Evolutionary conservation across 2,797 vertebrate genomes (phyloP).

Genomic region (Coregonus ussuriensis): DNA sequence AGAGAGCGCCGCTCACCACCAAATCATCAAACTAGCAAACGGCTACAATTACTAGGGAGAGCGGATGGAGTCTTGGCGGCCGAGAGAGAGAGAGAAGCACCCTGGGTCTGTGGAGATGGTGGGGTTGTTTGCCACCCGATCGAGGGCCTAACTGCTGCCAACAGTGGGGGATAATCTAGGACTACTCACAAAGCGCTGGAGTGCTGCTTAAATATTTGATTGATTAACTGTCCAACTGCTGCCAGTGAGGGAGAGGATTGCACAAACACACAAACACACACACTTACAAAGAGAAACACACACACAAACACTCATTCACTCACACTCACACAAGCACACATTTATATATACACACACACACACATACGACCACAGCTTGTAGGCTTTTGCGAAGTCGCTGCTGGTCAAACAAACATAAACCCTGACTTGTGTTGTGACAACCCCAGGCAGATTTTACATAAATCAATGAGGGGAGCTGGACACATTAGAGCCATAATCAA

Average conservation of each 20-base stretch:
- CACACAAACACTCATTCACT: constrained; percentile 14
- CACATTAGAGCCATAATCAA: constrained; percentile 48
- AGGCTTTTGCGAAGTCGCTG: constrained; percentile 13
- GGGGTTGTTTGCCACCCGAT: constrained; percentile 19
- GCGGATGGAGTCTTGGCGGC: constrained; percentile 38
- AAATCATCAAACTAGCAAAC: constrained; percentile 70
- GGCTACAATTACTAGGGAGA: constrained; percentile 63
- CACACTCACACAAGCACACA: constrained; percentile 53
- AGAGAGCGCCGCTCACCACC: constrained; percentile 67
- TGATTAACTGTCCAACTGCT: constrained; percentile 80
- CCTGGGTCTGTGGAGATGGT: constrained; percentile 66
- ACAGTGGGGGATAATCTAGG: constrained; percentile 76
- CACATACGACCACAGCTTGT: constrained; percentile 23
- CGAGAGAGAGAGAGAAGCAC: neutral
- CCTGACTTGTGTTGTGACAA: constrained; percentile 43
- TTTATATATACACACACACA: constrained; percentile 52
- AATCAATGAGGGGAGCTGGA: constrained; percentile 46
- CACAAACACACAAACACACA: constrained; percentile 22
- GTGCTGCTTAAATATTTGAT: constrained; percentile 84
- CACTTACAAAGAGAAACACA: constrained; percentile 14
- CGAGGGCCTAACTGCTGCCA: constrained; percentile 72
- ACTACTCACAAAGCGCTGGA: constrained; percentile 78
- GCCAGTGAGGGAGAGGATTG: constrained; percentile 68
- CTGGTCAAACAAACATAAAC: constrained; percentile 52
- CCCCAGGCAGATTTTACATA: constrained; percentile 25